Evolutionary conservation across 2,113 vertebrate species (phyloP), one percentile per base, ranked within the genome.

Genomic region (Bothrops jararaca): DNA sequence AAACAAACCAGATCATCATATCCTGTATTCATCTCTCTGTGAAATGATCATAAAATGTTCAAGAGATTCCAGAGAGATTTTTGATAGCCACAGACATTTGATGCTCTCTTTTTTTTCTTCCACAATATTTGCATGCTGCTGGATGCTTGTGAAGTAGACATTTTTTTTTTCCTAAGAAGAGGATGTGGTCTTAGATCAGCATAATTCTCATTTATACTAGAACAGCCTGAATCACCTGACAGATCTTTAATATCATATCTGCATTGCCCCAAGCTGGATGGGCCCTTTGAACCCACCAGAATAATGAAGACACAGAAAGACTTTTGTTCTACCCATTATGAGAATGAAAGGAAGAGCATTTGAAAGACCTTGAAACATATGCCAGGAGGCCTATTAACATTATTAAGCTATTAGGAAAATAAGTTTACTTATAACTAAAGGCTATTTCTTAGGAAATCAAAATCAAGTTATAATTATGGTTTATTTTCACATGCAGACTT

Each of bases 321-420:
- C 1, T 92, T 29, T 29, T 39, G 4, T 93, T 94, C 29, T 74
- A 92, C 29, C 52, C 86, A 0, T 4, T 90, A 56, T 52, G 3
- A 0, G 64, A 45, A 18, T 87, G 86, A 94, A 94, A 91, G 0
- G 56, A 60, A 54, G 54, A 1, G 60, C 0, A 24, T 86, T 23
- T 94, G 11, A 87, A 95, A 91, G 90, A 92, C 12, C 45, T 56
- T 86, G 18, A 56, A 26, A 91, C 57, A 91, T 53, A 39, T 90
- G 88, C 24, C 8, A 34, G 48, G 50, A 13, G n/a, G 24, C 34
- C 60, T 89, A 85, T 85, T 85, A 86, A 53, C 9, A 89, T 89
- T 42, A 91, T 42, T 80, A 91, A 42, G 3, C 0, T 29, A 88
- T 91, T 48, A 13, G 23, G 1, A 86, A 60, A 89, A 60, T 2